A percentile compares a stretch with the other conserved stretches of the same genome.
phyloP scores from a whole-genome alignment of 2,888 invertebrate species.

The Theodoxus fluviatilis region DNA sequence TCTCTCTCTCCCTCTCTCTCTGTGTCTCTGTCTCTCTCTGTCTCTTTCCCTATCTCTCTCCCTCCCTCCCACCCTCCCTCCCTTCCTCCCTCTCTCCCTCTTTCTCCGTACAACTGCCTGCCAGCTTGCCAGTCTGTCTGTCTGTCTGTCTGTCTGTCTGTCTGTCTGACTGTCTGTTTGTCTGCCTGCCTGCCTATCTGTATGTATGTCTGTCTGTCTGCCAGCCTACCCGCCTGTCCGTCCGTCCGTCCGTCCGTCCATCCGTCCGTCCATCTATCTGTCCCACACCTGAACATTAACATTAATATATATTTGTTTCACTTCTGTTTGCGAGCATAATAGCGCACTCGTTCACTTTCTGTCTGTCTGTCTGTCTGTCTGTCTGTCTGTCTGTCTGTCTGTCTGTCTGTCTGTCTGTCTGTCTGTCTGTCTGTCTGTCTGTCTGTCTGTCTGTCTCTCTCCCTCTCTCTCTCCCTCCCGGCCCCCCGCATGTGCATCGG shows the following conservation, averaged over 20 bases:
- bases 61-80: neutral
- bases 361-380: neutral
- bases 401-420: slow-evolving; percentile 17
- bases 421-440: slow-evolving; percentile 1
- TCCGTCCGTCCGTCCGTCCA: neutral
- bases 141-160: neutral
- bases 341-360: neutral
- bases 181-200: neutral
- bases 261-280: neutral
- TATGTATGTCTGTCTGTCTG: neutral
- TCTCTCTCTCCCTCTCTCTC: too few species aligned
- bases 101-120: neutral
- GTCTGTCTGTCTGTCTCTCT: neutral
- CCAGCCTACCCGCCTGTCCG: neutral
- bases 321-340: too few species aligned
- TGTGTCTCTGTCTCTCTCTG: neutral
- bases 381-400: neutral
- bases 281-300: too few species aligned
- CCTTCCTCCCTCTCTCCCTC: neutral
- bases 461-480: slow-evolving; percentile 12
- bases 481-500: too few species aligned
- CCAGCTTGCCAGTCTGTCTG: slow-evolving; percentile 5
- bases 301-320: too few species aligned
- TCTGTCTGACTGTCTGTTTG: neutral
- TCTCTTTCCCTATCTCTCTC: neutral